Percentiles rank a stretch among this genome's conserved stretches.
phyloP scores from a whole-genome alignment of 2,888 invertebrate species.

The Lasioglossum lativentre region DNA sequence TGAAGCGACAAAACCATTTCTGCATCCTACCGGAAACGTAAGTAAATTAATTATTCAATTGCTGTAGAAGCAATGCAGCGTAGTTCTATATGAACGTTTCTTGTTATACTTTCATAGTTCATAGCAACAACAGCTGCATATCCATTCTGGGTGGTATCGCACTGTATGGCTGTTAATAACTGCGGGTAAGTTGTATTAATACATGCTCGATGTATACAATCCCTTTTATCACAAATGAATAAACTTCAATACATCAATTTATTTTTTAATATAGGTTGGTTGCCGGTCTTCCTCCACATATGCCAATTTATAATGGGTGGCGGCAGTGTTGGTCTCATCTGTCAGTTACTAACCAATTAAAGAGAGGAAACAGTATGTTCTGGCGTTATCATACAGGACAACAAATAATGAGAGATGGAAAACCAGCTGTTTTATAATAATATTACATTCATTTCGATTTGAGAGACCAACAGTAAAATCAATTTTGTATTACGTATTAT shows the following conservation, averaged over 20 bases:
- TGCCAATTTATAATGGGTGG: conserved; percentile 94
- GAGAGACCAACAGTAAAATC: conserved; percentile 49
- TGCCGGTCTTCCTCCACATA: conserved; percentile 93
- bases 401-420: conserved; percentile 69
- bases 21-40: conserved; percentile 87
- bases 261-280: conserved; percentile 86
- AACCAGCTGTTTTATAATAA: conserved; percentile 68
- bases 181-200: conserved; percentile 86
- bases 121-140: conserved; percentile 95
- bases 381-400: conserved; percentile 90
- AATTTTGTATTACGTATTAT: conserved; percentile 24
- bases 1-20: conserved; percentile 87
- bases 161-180: conserved; percentile 95
- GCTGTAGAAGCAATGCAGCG: neutral
- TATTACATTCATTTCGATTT: conserved; percentile 38
- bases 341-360: conserved; percentile 90
- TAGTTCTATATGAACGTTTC: neutral
- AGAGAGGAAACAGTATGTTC: conserved; percentile 93
- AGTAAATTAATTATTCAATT: conserved; percentile 74
- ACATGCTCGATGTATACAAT: conserved; percentile 15
- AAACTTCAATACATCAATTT: conserved; percentile 20
- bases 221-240: neutral
- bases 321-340: conserved; percentile 93
- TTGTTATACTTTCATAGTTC: conserved; percentile 85
- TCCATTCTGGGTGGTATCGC: conserved; percentile 95